A percentile compares a stretch with the other conserved stretches of the same genome.
Evolutionary conservation across 2,113 vertebrate species (phyloP).

Genomic region (Lagopus muta): DNA sequence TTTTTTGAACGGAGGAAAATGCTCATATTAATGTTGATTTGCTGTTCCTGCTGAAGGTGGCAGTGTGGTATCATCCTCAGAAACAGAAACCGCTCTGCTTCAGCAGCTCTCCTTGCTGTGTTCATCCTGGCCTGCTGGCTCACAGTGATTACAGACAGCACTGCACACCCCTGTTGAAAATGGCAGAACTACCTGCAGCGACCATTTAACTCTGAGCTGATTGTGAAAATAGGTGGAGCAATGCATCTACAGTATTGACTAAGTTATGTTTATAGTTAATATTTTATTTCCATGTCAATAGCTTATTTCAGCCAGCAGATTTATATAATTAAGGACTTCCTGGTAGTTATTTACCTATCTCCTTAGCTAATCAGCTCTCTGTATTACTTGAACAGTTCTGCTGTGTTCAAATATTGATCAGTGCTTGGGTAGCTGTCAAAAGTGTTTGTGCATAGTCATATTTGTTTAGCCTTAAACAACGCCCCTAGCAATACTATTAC

Average conservation of each 20-base stretch:
- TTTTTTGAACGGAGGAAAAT: fast-evolving
- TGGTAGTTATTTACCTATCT: background rate
- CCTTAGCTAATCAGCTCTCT: background rate
- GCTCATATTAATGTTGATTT: fast-evolving
- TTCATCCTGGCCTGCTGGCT: fast-evolving
- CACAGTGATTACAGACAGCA: fast-evolving
- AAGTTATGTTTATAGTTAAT: background rate
- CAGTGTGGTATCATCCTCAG: background rate
- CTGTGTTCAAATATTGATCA: background rate
- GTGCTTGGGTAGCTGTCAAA: background rate
- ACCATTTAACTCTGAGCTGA: background rate
- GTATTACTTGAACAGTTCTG: background rate
- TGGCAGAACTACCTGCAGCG: background rate
- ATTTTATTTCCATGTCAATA: background rate
- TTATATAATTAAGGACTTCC: background rate
- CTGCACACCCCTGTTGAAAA: background rate
- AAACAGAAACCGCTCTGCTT: background rate
- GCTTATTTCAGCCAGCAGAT: background rate
- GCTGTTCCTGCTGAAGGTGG: constrained; percentile 49
- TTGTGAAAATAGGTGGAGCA: background rate
- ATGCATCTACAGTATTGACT: fast-evolving
- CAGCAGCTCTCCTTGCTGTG: fast-evolving
- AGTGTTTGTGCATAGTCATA: background rate
- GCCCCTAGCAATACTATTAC: background rate
- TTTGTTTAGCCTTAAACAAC: background rate